Evolutionary conservation across 2,113 vertebrate genomes (phyloP).

Genomic region (Gracilinanus agilis): DNA sequence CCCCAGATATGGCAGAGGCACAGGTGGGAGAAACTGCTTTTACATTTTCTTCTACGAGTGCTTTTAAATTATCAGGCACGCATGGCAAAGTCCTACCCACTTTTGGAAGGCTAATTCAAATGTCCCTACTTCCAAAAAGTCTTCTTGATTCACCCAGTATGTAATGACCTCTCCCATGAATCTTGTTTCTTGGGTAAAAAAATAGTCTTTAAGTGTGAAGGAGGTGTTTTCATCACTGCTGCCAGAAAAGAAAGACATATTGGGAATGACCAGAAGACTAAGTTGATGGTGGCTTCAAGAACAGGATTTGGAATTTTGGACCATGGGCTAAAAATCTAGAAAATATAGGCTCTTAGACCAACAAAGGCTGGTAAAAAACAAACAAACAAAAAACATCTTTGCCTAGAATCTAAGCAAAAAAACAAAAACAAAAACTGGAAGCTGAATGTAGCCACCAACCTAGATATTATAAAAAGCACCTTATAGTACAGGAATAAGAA

Average conservation of each 20-base stretch:
- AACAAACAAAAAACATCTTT: no score
- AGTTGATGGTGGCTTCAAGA: not conserved
- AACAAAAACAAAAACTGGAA: no score
- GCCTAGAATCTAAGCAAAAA: not conserved
- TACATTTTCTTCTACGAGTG: not conserved
- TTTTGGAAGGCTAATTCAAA: not conserved
- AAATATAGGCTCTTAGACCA: not conserved
- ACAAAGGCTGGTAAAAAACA: not conserved
- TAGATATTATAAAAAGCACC: not conserved
- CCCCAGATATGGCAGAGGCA: not conserved
- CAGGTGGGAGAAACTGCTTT: not conserved
- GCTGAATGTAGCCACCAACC: not conserved
- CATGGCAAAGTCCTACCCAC: not conserved
- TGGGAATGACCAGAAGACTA: not conserved
- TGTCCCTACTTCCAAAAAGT: not conserved
- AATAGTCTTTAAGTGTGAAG: not conserved
- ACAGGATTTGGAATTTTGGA: not conserved
- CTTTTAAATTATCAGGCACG: not conserved
- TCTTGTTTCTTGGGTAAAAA: not conserved
- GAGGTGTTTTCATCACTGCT: not conserved
- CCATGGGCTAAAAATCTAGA: not conserved
- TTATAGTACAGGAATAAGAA: not conserved
- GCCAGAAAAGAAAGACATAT: not conserved
- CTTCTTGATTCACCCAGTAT: not conserved
- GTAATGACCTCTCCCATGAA: not conserved